These are phyloP conservation scores for Dreissena polymorpha DNA, from an alignment of 1,140 invertebrate genomes.

Conservation along the genomic window DNA sequence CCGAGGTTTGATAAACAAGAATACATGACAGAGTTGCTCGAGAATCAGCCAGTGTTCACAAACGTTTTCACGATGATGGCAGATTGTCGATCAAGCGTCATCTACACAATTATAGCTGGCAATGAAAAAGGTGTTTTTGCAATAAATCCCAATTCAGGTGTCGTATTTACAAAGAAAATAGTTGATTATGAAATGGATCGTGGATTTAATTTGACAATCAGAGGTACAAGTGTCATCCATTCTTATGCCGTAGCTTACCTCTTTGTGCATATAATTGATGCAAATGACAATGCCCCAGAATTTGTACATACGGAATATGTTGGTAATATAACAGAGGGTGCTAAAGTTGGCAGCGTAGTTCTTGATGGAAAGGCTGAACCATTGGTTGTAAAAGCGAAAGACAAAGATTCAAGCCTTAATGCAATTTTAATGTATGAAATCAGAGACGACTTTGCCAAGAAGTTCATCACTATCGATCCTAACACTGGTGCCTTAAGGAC, in stretches of 20 bases:
- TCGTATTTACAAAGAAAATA: conserved; percentile 74
- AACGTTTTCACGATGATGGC: conserved; percentile 90
- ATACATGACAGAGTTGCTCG: conserved; percentile 89
- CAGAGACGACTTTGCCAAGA: conserved; percentile 86
- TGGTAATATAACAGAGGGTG: conserved; percentile 87
- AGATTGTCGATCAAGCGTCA: conserved; percentile 79
- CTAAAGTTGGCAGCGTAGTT: conserved; percentile 87
- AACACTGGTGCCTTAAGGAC: conserved; percentile 92
- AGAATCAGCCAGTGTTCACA: conserved; percentile 89
- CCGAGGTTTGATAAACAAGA: conserved; percentile 85
- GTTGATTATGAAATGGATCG: conserved; percentile 83
- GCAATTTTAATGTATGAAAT: conserved; percentile 92
- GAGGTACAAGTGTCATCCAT: conserved; percentile 91
- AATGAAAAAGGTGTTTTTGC: conserved; percentile 78
- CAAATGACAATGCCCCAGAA: conserved; percentile 91
- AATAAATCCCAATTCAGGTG: conserved; percentile 80
- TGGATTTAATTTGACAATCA: conserved; percentile 90
- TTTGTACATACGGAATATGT: conserved; percentile 86
- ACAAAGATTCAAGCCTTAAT: conserved; percentile 89
- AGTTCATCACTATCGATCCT: conserved; percentile 92
- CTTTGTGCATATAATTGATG: conserved; percentile 80
- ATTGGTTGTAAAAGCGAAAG: conserved; percentile 89
- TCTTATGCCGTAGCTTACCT: conserved; percentile 73
- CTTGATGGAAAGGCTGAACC: conserved; percentile 83
- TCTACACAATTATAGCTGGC: conserved; percentile 73